phyloP scores from a whole-genome alignment of 2,113 vertebrate genomes.

The Pygoscelis adeliae region DNA sequence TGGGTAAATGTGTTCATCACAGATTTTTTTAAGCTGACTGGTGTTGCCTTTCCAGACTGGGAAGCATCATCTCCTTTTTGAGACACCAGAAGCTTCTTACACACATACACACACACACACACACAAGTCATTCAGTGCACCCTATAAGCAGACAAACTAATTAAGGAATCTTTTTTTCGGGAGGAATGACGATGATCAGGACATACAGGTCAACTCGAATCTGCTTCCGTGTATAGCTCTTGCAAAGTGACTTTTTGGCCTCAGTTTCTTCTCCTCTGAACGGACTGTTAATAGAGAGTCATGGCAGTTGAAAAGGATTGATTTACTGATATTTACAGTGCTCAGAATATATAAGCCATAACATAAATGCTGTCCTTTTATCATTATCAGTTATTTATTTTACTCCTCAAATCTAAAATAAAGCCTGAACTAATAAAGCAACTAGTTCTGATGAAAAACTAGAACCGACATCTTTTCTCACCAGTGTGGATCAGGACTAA shows the following conservation, averaged over 20 bases:
- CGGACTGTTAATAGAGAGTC: neutral
- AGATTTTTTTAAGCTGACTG: neutral
- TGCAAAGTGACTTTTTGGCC: neutral
- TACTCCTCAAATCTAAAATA: neutral
- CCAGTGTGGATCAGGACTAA: accelerated
- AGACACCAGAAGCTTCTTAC: neutral
- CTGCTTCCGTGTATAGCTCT: neutral
- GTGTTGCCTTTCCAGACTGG: neutral
- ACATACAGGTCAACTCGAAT: accelerated
- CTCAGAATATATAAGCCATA: neutral
- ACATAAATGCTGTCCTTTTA: neutral
- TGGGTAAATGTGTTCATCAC: neutral
- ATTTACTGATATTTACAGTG: neutral
- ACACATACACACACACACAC: accelerated
- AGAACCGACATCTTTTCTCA: neutral
- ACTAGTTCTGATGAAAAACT: neutral
- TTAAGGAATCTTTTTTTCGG: neutral
- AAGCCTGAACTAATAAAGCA: neutral
- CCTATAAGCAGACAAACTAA: neutral
- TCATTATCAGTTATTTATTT: neutral
- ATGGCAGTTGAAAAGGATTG: neutral
- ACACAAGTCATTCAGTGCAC: accelerated
- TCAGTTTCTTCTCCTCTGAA: neutral
- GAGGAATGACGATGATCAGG: neutral
- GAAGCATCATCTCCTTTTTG: neutral